Conservation (phyloP, 2,113 vertebrate species). For the Syngnathoides biaculeatus region DNA sequence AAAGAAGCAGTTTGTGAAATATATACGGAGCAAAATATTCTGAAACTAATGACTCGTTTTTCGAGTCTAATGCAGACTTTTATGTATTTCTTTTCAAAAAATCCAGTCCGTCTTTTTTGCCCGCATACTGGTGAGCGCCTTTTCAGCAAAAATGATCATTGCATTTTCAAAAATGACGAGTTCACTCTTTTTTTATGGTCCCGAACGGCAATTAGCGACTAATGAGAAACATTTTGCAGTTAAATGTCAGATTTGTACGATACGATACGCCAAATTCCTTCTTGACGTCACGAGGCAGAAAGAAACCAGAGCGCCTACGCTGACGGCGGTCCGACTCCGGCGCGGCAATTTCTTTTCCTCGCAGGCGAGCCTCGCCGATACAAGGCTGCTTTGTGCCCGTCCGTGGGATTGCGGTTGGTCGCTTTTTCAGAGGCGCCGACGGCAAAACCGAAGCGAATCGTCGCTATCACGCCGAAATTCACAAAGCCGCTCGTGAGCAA, state of each 20-base stretch:
- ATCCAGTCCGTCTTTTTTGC: too few species aligned
- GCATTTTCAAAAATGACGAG: too few species aligned
- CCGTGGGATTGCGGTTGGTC: neutral
- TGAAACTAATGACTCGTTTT: too few species aligned
- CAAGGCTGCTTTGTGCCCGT: neutral
- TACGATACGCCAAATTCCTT: neutral
- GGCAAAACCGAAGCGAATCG: neutral
- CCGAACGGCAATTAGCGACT: too few species aligned
- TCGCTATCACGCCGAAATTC: too few species aligned
- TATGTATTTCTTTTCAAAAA: too few species aligned
- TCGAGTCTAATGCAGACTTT: too few species aligned
- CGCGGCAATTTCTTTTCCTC: neutral
- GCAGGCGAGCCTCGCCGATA: neutral
- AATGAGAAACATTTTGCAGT: neutral
- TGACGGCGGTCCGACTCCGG: neutral
- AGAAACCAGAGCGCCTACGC: neutral
- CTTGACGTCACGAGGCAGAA: neutral
- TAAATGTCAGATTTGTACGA: neutral
- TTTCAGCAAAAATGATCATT: too few species aligned
- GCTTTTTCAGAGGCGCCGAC: neutral
- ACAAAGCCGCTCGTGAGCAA: neutral
- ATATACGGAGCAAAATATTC: too few species aligned
- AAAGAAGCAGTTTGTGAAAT: too few species aligned
- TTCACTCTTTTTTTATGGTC: too few species aligned
- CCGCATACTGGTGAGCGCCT: too few species aligned